Evolutionary conservation across 1,140 invertebrate species (phyloP), one percentile per base, ranked within the genome.

Genomic region (Homarus americanus): DNA sequence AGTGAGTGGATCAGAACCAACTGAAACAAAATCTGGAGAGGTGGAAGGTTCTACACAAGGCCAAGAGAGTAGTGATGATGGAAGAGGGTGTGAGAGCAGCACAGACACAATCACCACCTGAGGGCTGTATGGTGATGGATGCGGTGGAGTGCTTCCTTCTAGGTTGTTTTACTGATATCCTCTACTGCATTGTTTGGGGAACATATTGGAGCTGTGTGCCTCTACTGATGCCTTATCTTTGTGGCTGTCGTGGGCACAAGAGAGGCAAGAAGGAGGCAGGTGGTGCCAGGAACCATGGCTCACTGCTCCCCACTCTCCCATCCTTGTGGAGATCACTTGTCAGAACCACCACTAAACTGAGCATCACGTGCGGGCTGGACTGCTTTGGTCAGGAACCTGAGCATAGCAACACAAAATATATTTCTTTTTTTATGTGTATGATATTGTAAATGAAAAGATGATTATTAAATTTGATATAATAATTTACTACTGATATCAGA

Each of bases 381-480:
- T 28, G 88, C 80, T 90, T 82, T 90, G 88, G 88, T 90, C 82
- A 90, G 80, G 82, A 82, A 90, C 88, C 88, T 83, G 63, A 83
- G 88, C 88, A 84, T 78, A 63, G 88, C 80, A 90, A 90, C 79
- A 90, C 80, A 90, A 83, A 84, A 82, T 80, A 82, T 83, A 78
- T 82, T 88, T 88, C 17, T 66, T 88, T 66, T 88, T 88, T 80
- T 44, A 41, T 90, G 44, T 90, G 88, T 90, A 90, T 90, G 44
- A 90, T 90, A 90, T 88, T 90, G 88, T 90, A 90, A 83, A 90
- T 90, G 88, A 84, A 83, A 83, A 83, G 82, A 90, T 73, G 38
- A 82, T 83, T 58, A 88, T 88, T 90, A 76, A 83, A 84, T 53
- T 53, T 84, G 72, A 72, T 88, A 75, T 83, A 63, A 90, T 90